These are phyloP conservation scores for Gymnogyps californianus DNA, from an alignment of 2,113 vertebrate species.

Conservation along the genomic window DNA sequence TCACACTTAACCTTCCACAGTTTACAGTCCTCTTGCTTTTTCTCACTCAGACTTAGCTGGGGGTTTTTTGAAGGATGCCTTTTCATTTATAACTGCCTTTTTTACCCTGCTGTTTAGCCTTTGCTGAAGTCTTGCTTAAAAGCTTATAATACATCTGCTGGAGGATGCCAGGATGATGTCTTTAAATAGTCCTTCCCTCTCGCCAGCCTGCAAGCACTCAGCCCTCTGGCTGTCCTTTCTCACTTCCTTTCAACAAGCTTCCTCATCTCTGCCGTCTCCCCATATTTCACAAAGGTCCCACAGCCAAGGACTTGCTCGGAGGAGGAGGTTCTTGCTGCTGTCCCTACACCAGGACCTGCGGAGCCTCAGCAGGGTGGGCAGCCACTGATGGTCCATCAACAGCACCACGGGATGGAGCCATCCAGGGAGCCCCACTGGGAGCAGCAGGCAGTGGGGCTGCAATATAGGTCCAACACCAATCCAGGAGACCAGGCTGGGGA, in stretches of 20 bases:
- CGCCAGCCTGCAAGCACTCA: neutral
- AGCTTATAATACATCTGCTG: neutral
- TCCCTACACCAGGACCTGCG: accelerated
- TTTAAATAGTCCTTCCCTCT: slow-evolving; percentile 8
- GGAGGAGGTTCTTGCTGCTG: neutral
- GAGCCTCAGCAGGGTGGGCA: neutral
- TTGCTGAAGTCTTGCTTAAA: slow-evolving; percentile 17
- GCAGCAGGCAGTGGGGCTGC: neutral
- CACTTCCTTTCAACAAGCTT: neutral
- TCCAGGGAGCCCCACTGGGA: accelerated
- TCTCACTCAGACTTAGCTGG: neutral
- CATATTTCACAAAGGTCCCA: neutral
- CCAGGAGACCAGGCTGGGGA: neutral
- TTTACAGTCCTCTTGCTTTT: slow-evolving; percentile 20
- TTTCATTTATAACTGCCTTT: slow-evolving; percentile 29
- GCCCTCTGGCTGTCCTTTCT: neutral
- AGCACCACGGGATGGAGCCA: neutral
- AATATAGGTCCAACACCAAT: accelerated
- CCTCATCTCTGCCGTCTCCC: neutral
- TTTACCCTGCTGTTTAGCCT: slow-evolving; percentile 3
- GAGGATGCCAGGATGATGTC: neutral
- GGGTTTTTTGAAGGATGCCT: neutral
- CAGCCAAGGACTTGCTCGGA: neutral
- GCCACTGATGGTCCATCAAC: accelerated
- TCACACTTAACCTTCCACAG: slow-evolving; percentile 21